Evolutionary conservation across 1,140 invertebrate species (phyloP).

Genomic region (Heterodera carotae): DNA sequence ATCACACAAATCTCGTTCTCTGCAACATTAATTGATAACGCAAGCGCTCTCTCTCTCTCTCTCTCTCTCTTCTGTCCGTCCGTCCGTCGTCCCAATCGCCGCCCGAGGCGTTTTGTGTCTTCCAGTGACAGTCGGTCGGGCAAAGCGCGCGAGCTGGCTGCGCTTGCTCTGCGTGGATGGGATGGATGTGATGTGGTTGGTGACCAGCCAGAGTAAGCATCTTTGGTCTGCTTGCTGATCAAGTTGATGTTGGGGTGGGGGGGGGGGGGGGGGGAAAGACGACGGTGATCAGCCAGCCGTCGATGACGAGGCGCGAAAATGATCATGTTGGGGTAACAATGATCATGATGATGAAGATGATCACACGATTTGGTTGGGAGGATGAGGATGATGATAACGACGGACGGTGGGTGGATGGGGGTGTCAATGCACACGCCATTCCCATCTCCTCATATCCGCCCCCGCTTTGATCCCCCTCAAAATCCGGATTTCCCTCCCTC

Average conservation of each 20-base stretch:
- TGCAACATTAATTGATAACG: neutral
- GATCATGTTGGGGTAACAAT: no score
- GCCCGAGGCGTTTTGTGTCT: conserved; percentile 1
- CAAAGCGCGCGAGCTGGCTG: neutral
- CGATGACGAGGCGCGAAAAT: neutral
- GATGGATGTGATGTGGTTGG: no score
- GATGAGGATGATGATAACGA: no score
- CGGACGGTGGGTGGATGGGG: no score
- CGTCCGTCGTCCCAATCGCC: neutral
- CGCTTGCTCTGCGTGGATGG: no score
- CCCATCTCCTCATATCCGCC: no score
- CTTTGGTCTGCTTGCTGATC: neutral
- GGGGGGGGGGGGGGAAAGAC: no score
- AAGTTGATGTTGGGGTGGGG: neutral
- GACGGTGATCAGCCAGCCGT: no score
- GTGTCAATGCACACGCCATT: no score
- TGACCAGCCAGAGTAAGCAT: neutral
- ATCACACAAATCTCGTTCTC: neutral
- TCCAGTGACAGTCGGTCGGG: neutral
- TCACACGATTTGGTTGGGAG: no score
- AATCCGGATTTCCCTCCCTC: neutral
- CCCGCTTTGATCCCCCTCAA: neutral
- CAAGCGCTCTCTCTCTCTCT: neutral
- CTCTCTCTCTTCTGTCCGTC: neutral
- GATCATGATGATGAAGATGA: no score